Base-by-base conservation (phyloP, 2,797 vertebrate species). In the Pristis pectinata region DNA sequence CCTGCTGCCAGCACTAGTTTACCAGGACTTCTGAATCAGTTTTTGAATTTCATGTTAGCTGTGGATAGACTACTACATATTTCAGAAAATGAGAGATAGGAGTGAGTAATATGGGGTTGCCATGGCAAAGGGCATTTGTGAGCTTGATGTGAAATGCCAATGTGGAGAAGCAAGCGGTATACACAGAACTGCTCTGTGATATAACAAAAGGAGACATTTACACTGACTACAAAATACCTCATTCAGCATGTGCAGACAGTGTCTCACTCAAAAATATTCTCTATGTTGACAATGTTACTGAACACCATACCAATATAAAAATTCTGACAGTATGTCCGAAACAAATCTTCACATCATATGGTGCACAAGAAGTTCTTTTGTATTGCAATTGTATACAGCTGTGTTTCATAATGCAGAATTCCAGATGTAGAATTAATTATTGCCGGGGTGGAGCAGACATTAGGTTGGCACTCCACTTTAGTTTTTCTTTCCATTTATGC, bases 1-100 rank as follows among this genome's bases (percentile, higher is more conserved):
- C 49, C 83, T 87, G 83, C 83, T 87, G 53, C 83, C 83, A 87
- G 53, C 53, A n/a, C 83, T 49, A 83, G 7, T 83, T 83, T 27
- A 87, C 56, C 53, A 0, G 30, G 83, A 17, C 34, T 13, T 56
- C 53, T n/a, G 11, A 59, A 17, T 56, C 83, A 87, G 1, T 53
- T 56, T 3, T 87, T 59, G 30, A n/a, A 59, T 59, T 13, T 87
- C 83, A 87, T 34, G 27, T 59, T n/a, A 87, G 30, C 59, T 85
- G 9, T 34, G 27, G 27, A 30, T 85, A 64, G 17, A 41, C 3
- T 44, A 22, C 79, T 80, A 37, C 79, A 8, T 67, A 37, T 41
- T 91, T 91, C 37, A 67, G 17, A 64, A n/a, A 67, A 9, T 64
- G 87, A 91, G 17, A 24, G 8, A 11, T 3, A 2, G 2, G 24